These are phyloP conservation scores for Hyles euphorbiae DNA, from an alignment of 1,140 invertebrate genomes.

Conservation along the genomic window DNA sequence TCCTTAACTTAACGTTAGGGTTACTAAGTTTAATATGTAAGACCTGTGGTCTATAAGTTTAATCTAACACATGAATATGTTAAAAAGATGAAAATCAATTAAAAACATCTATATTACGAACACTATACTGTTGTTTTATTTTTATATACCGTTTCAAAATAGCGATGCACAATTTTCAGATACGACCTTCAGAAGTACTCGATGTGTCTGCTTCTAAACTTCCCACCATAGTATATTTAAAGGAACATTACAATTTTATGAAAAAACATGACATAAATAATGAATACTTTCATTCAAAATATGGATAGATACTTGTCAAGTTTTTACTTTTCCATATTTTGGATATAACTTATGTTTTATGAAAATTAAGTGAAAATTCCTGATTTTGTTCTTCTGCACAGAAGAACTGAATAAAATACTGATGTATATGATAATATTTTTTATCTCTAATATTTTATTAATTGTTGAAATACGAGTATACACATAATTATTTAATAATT, in stretches of 20 bases:
- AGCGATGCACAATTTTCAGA: no score
- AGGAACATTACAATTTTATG: no score
- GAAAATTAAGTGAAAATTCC: no score
- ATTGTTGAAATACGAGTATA: no score
- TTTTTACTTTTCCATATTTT: neutral
- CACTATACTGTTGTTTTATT: slow-evolving; percentile 35
- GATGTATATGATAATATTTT: neutral
- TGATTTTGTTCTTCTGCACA: no score
- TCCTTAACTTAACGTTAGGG: slow-evolving; percentile 2
- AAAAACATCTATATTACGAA: slow-evolving; percentile 16
- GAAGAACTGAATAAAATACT: neutral
- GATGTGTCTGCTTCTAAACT: no score
- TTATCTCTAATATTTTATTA: neutral
- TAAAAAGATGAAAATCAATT: slow-evolving; percentile 23
- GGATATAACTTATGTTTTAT: neutral
- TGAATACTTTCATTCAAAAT: no score
- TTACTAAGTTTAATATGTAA: slow-evolving; percentile 50
- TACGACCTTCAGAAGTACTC: no score
- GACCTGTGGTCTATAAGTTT: slow-evolving; percentile 68
- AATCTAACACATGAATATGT: slow-evolving; percentile 31
- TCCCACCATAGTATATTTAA: no score
- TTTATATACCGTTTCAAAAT: neutral
- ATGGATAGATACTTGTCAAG: neutral
- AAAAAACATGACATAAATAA: no score
- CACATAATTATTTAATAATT: no score